Evolutionary conservation across 23 tunicate genomes (phyloP).

Genomic region (Diplosoma virens): DNA sequence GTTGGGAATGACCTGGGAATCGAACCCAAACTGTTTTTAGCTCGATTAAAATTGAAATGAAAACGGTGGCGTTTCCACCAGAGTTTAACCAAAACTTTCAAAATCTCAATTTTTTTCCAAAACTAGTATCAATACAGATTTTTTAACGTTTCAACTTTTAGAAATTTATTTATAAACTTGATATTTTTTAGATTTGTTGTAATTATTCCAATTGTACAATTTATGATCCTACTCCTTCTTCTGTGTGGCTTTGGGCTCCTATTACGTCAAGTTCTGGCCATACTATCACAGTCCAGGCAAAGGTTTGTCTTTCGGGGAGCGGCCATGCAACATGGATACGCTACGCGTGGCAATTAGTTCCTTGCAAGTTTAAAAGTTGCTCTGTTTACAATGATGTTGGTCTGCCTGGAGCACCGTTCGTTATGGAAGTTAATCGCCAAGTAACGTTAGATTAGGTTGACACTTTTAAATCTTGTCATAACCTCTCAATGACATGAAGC

Average conservation of each 20-base stretch:
- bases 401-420: constrained; percentile 52
- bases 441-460: too few species aligned
- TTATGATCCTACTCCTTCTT: constrained; percentile 23
- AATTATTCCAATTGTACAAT: constrained; percentile 28
- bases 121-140: too few species aligned
- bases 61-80: too few species aligned
- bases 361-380: constrained; percentile 64
- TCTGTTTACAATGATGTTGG: constrained; percentile 64
- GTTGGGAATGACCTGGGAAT: too few species aligned
- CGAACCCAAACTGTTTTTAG: too few species aligned
- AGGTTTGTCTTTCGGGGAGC: constrained; percentile 12
- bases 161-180: neutral
- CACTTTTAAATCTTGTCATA: too few species aligned
- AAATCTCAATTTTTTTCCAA: too few species aligned
- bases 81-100: too few species aligned
- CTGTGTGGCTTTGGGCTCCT: constrained; percentile 60
- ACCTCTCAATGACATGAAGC: too few species aligned
- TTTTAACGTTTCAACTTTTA: too few species aligned
- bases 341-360: constrained; percentile 62
- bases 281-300: constrained; percentile 21
- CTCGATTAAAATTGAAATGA: too few species aligned
- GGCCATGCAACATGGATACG: constrained; percentile 15
- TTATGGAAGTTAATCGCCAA: constrained; percentile 2
- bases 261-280: constrained; percentile 8
- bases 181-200: constrained; percentile 66